Percentiles rank a stretch among this genome's conserved stretches.
These are phyloP conservation scores for Phortica variegata DNA, from an alignment of 1,140 invertebrate species.

Conservation along the genomic window DNA sequence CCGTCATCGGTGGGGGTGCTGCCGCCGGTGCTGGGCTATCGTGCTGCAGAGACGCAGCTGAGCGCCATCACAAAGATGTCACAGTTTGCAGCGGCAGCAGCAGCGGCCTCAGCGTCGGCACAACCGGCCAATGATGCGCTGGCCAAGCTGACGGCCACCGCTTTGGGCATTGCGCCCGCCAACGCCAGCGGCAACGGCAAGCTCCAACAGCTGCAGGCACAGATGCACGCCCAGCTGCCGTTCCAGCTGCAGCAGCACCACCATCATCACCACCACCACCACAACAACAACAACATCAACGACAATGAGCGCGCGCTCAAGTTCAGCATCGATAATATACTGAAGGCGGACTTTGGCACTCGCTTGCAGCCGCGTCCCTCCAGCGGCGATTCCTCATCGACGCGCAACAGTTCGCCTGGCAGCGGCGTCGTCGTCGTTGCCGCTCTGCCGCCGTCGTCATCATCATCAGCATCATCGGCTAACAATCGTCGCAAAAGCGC, in stretches of 20 bases:
- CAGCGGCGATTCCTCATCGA: not conserved
- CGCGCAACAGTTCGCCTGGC: constrained; percentile 1
- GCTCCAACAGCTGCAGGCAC: constrained; percentile 21
- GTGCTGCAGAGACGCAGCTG: constrained; percentile 9
- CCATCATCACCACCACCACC: constrained; percentile 6
- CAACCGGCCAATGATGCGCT: constrained; percentile 34
- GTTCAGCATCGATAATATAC: constrained; percentile 90
- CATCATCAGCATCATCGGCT: constrained; percentile 1
- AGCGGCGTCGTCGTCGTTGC: constrained; percentile 4
- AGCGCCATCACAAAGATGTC: constrained; percentile 36
- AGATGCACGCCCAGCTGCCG: constrained; percentile 23
- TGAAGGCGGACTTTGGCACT: constrained; percentile 85
- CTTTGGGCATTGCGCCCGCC: constrained; percentile 18
- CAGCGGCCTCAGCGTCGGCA: constrained; percentile 19
- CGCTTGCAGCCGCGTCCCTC: constrained; percentile 64
- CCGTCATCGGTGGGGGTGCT: not conserved
- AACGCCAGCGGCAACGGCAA: constrained; percentile 9
- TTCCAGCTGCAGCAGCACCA: not conserved
- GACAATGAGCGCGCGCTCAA: constrained; percentile 67
- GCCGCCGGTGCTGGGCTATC: no score
- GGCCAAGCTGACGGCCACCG: constrained; percentile 41
- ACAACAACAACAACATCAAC: constrained; percentile 24
- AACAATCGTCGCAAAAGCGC: constrained; percentile 15
- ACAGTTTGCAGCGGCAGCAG: constrained; percentile 38
- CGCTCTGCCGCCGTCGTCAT: not conserved